Evolutionary conservation across 2,797 vertebrate genomes (phyloP).

Genomic region (Luscinia megarhynchos): DNA sequence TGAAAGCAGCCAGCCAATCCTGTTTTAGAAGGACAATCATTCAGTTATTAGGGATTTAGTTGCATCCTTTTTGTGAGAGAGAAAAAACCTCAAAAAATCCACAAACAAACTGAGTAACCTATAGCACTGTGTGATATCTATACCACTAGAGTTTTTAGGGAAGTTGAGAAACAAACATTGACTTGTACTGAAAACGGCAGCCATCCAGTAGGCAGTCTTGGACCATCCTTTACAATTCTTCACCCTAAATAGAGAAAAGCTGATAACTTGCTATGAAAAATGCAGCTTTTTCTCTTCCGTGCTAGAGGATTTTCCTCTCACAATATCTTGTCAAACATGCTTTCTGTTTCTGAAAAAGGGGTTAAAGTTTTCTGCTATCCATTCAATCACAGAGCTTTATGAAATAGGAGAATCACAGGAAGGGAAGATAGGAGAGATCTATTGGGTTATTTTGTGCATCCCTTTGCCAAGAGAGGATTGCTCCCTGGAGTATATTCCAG

Average conservation of each 20-base stretch:
- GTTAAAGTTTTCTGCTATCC: conserved; percentile 43
- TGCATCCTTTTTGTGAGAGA: rapidly evolving
- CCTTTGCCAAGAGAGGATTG: conserved; percentile 61
- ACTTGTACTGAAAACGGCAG: neutral
- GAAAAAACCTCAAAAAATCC: neutral
- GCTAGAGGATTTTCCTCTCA: neutral
- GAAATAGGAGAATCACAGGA: conserved; percentile 27
- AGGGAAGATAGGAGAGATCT: conserved; percentile 36
- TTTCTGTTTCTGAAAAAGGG: conserved; percentile 33
- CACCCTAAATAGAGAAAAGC: neutral
- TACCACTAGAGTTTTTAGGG: neutral
- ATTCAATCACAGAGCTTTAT: conserved; percentile 37
- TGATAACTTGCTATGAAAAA: neutral
- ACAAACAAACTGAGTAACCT: neutral
- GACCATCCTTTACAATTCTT: neutral
- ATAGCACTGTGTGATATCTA: neutral
- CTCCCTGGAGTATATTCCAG: conserved; percentile 34
- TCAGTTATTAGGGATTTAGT: neutral
- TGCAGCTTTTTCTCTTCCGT: neutral
- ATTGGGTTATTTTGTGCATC: conserved; percentile 55
- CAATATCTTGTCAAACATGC: conserved; percentile 18
- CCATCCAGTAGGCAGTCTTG: neutral
- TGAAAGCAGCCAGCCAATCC: neutral
- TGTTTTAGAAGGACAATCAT: neutral
- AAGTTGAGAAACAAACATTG: neutral